Evolutionary conservation across 2,113 vertebrate genomes (phyloP), one percentile per base, ranked within the genome.

Genomic region (Vicugna pacos): DNA sequence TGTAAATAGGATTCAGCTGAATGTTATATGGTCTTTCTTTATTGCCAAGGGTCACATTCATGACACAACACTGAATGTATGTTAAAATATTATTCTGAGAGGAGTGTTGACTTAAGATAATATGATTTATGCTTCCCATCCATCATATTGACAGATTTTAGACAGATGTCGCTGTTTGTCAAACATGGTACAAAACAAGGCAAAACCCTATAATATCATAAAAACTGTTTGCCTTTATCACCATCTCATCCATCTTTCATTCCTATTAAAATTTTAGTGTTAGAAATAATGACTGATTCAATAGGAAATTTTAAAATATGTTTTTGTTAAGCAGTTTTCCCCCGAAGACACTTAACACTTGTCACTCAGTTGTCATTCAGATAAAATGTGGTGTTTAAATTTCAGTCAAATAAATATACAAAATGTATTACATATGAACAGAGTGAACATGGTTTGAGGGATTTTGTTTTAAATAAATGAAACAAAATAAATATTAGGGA

Each of bases 91-190:
- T 86, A 17, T 96, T 98, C 91, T 90, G 94, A 97, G 70, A 91
- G 46, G 75, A 94, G 50, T 64, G 64, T 96, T 98, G 97, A 97
- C 92, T 96, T 69, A 98, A 96, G 87, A 96, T 98, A 98, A 98
- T 77, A 6, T 98, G 95, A 98, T 98, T 98, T 98, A 96, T 97
- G 65, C 42, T 97, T 92, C 65, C 14, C 56, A 97, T 97, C 93
- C 91, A 95, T 98, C 95, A 98, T 93, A 96, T 2, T 97, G 96
- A 82, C 72, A 95, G 79, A 93, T 70, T 96, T 94, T 79, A 89
- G 97, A 97, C 96, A 98, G 91, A 97, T 96, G 91, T 95, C 16
- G 0, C 64, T 97, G 50, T 95, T 97, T 97, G 94, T 97, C 94
- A 98, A 98, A 97, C 60, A 97, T 17, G 73, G 89, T 90, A 94